These are phyloP conservation scores for Regulus satrapa DNA, from an alignment of 2,113 vertebrate species.

Conservation along the genomic window DNA sequence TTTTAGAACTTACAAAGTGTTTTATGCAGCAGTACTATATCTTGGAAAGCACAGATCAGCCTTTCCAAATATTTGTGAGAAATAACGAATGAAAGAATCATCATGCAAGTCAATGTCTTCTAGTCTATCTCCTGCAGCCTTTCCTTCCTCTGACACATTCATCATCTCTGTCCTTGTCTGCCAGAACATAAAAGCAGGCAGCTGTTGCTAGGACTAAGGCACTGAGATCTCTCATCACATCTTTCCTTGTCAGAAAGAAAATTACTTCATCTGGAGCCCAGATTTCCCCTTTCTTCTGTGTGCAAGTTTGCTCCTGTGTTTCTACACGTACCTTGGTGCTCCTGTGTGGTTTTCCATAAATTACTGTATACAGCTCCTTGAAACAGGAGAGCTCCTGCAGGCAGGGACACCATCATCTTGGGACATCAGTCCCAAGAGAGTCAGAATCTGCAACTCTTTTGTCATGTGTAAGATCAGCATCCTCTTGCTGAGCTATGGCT, in stretches of 20 bases:
- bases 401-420: no score
- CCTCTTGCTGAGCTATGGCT: neutral
- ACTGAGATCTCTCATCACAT: neutral
- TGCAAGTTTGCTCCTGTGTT: neutral
- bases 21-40: neutral
- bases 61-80: neutral
- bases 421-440: neutral
- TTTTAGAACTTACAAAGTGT: neutral
- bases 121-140: neutral
- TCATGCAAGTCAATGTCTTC: neutral
- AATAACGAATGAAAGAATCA: neutral
- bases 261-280: neutral
- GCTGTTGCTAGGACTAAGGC: neutral
- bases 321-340: accelerated
- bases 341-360: neutral
- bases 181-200: neutral
- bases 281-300: neutral
- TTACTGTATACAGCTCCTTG: neutral
- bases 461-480: neutral
- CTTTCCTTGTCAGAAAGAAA: neutral
- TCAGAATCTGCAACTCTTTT: neutral
- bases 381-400: neutral
- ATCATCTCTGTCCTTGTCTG: neutral
- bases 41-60: neutral
- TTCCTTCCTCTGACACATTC: neutral